Evolutionary conservation across 2,113 vertebrate species (phyloP).

Genomic region (Hassar affinis): DNA sequence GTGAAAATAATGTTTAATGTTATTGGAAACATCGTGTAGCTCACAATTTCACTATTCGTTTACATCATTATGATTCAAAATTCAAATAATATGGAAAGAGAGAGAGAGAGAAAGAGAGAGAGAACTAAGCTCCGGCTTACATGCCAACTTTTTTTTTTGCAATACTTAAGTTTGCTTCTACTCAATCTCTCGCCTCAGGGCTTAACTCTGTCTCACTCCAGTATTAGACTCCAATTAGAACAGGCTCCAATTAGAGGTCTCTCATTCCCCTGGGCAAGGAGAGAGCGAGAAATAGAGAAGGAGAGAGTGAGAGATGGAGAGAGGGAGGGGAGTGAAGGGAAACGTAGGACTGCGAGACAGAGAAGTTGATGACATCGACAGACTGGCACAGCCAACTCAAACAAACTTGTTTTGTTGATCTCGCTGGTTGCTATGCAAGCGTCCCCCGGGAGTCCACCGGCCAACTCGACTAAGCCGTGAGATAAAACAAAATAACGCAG

Average conservation of each 20-base stretch:
- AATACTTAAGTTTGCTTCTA: conserved; percentile 94
- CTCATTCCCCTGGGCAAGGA: conserved; percentile 94
- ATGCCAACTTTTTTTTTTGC: conserved; percentile 68
- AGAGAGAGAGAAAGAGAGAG: conserved; percentile 51
- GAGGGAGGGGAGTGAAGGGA: not conserved
- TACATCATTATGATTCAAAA: not conserved
- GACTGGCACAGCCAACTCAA: conserved; percentile 97
- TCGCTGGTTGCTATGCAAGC: conserved; percentile 98
- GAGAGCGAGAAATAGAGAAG: conserved; percentile 99
- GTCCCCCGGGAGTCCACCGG: conserved; percentile 96
- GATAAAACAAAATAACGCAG: conserved; percentile 82
- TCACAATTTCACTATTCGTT: not conserved
- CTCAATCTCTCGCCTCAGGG: conserved; percentile 92
- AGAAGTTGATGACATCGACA: conserved; percentile 98
- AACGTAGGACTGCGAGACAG: conserved; percentile 89
- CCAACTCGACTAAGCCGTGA: conserved; percentile 99
- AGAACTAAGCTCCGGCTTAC: conserved; percentile 58
- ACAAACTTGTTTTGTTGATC: conserved; percentile 99
- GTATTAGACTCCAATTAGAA: conserved; percentile 99
- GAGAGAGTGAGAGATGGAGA: conserved; percentile 86
- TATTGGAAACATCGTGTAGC: not conserved
- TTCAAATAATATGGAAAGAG: conserved; percentile 6
- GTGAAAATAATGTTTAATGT: not conserved
- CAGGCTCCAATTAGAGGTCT: conserved; percentile 99
- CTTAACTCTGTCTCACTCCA: conserved; percentile 95